Evolutionary conservation across 1,140 invertebrate genomes (phyloP).

Genomic region (Pseudomyrmex concolor): DNA sequence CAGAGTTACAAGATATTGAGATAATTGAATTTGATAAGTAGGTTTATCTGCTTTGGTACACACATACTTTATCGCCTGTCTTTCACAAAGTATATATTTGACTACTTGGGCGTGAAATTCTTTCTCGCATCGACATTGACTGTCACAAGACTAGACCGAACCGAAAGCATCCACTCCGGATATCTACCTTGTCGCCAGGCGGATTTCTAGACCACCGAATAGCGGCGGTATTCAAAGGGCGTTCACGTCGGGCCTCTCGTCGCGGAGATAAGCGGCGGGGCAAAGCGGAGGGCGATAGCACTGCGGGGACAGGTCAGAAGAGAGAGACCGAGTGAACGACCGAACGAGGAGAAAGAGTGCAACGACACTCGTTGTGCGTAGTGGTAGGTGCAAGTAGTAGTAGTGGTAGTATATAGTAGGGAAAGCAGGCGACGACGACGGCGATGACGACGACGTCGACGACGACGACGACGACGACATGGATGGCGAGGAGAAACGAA

Average conservation of each 20-base stretch:
- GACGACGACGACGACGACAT: constrained; percentile 7
- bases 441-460: constrained; percentile 15
- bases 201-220: constrained; percentile 51
- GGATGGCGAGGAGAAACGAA: neutral
- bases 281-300: constrained; percentile 17
- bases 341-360: constrained; percentile 26
- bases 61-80: neutral
- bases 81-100: neutral
- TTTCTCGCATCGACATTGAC: neutral
- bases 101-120: neutral
- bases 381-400: no score
- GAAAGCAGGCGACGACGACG: constrained; percentile 36
- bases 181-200: constrained; percentile 2
- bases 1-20: no score
- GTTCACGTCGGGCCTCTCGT: constrained; percentile 31
- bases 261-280: constrained; percentile 15
- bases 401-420: neutral
- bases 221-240: constrained; percentile 51
- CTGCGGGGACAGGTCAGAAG: neutral
- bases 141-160: constrained; percentile 10
- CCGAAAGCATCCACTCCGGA: neutral
- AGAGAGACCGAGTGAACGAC: constrained; percentile 38
- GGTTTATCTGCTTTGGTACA: neutral
- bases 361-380: constrained; percentile 23
- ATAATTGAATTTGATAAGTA: neutral